A percentile compares a stretch with the other conserved stretches of the same genome.
phyloP scores from a whole-genome alignment of 2,888 invertebrate genomes.

The Rhopalosiphum nymphaeae region DNA sequence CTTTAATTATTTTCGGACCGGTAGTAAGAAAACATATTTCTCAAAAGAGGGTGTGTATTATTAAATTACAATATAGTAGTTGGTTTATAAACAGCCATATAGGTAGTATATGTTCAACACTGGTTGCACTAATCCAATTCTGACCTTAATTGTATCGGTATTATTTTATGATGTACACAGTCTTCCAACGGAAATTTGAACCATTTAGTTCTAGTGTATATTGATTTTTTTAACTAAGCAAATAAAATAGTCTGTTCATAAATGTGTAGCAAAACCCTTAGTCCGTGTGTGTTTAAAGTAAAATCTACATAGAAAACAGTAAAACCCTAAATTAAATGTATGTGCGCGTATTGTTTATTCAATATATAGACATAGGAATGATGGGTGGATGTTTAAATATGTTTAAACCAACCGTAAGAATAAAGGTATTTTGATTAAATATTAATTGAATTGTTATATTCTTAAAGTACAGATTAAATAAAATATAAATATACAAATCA shows the following conservation, averaged over 20 bases:
- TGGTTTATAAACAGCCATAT: not conserved
- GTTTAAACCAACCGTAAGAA: slow-evolving; percentile 47
- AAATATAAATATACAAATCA: not conserved
- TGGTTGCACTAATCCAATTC: slow-evolving; percentile 63
- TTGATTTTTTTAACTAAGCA: slow-evolving; percentile 57
- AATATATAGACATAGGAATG: slow-evolving; percentile 37
- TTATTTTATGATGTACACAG: slow-evolving; percentile 59
- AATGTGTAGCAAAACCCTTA: slow-evolving; percentile 29
- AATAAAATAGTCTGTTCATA: slow-evolving; percentile 37
- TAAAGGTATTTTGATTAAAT: slow-evolving; percentile 28
- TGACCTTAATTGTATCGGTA: slow-evolving; percentile 59
- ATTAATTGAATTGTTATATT: not conserved
- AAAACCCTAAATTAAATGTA: slow-evolving; percentile 38
- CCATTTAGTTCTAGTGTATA: slow-evolving; percentile 59
- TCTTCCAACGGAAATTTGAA: slow-evolving; percentile 59
- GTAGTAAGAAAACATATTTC: slow-evolving; percentile 31
- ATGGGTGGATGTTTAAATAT: slow-evolving; percentile 60
- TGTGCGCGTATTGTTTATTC: not conserved
- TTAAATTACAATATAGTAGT: slow-evolving; percentile 30
- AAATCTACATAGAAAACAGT: slow-evolving; percentile 14
- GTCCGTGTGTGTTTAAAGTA: not conserved
- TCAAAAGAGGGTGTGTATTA: slow-evolving; percentile 17
- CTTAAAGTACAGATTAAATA: not conserved
- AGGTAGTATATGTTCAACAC: slow-evolving; percentile 37
- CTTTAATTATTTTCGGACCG: not conserved